Conservation (phyloP, 2,113 vertebrate genomes). For the Nannobrachium achirus region DNA sequence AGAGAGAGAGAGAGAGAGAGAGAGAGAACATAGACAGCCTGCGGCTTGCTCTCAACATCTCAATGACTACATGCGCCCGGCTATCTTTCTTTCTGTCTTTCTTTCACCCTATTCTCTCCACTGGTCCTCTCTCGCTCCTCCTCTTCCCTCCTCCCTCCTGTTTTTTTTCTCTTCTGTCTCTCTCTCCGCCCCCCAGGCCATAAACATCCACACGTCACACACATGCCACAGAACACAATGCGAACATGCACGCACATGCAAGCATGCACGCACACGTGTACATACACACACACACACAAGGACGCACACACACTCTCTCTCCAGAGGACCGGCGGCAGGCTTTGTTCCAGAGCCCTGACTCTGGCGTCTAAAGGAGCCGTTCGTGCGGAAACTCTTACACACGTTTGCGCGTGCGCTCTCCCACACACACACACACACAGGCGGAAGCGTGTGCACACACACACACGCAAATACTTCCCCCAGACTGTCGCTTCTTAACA, state of each 20-base stretch:
- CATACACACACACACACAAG: conserved; percentile 12
- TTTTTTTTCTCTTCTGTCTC: conserved; percentile 17
- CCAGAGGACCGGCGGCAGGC: conserved; percentile 59
- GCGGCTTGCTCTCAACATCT: conserved; percentile 77
- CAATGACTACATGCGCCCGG: conserved; percentile 68
- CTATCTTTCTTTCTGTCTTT: conserved; percentile 43
- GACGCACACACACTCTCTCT: background rate
- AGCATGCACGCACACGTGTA: too few relatives aligned
- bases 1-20: background rate
- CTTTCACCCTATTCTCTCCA: conserved; percentile 30
- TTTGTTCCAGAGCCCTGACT: conserved; percentile 69
- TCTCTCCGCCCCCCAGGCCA: conserved; percentile 61
- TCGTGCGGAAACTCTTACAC: conserved; percentile 52
- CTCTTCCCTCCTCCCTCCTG: conserved; percentile 22
- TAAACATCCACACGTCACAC: conserved; percentile 73
- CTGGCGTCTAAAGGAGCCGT: conserved; percentile 59
- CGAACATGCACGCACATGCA: conserved; percentile 3
- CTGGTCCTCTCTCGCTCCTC: background rate
- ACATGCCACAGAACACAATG: conserved; percentile 64
- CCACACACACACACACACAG: conserved; percentile 26
- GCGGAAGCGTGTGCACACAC: conserved; percentile 25
- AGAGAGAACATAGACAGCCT: conserved; percentile 61
- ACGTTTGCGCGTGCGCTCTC: background rate
- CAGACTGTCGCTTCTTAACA: conserved; percentile 65
- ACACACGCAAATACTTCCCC: conserved; percentile 39